phyloP scores from a whole-genome alignment of 2,888 invertebrate species.

The Ormyrus pomaceus region DNA sequence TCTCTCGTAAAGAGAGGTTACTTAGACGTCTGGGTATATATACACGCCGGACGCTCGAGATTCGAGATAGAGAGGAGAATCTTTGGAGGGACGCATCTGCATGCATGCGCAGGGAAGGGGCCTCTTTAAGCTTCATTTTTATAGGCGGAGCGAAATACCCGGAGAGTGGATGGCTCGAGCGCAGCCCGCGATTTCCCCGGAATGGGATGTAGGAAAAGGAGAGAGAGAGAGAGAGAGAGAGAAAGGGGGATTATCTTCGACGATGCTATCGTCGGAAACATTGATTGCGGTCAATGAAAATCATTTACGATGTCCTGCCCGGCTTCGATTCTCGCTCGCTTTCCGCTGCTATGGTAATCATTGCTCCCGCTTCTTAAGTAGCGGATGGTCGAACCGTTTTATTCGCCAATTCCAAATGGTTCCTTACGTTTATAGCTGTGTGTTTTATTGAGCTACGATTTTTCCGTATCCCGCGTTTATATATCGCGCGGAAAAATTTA shows the following conservation, averaged over 20 bases:
- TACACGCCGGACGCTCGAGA: background rate
- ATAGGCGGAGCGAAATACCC: conserved; percentile 40
- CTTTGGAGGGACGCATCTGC: conserved; percentile 15
- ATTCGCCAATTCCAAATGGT: background rate
- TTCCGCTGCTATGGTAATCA: background rate
- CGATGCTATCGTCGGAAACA: background rate
- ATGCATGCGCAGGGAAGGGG: conserved; percentile 9
- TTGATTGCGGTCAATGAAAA: conserved; percentile 18
- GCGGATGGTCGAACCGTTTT: no score
- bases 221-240: background rate
- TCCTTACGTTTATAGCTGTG: background rate
- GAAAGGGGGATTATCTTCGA: conserved; percentile 19
- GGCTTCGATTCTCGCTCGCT: background rate
- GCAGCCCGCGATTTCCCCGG: background rate
- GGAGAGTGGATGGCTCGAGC: conserved; percentile 1
- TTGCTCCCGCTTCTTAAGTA: background rate
- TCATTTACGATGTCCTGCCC: conserved; percentile 12
- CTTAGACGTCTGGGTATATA: conserved; percentile 24
- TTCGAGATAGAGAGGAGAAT: conserved; percentile 21
- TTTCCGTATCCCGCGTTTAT: no score
- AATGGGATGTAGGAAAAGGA: conserved; percentile 19
- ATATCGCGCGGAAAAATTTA: no score
- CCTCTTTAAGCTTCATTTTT: conserved; percentile 42
- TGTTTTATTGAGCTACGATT: no score
- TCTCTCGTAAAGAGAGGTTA: conserved; percentile 4